phyloP scores from a whole-genome alignment of 2,113 vertebrate species.

The Myiozetetes cayanensis region DNA sequence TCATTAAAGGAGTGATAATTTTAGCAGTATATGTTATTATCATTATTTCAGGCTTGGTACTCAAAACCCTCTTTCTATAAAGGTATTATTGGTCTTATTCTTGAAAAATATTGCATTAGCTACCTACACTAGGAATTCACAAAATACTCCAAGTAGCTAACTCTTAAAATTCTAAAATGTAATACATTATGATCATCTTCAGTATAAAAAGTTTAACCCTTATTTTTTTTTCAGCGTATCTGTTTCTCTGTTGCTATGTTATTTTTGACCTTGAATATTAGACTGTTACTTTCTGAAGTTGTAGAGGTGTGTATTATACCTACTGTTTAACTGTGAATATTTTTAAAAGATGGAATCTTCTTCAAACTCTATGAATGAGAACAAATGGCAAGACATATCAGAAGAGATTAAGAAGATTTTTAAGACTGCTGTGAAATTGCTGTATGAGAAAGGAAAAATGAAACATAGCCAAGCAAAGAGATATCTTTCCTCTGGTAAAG shows the following conservation, averaged over 20 bases:
- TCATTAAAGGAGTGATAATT: neutral
- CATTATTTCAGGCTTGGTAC: neutral
- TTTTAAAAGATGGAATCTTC: conserved; percentile 85
- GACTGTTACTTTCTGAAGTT: neutral
- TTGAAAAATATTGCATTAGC: neutral
- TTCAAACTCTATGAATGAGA: conserved; percentile 82
- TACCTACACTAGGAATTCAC: neutral
- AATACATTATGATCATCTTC: neutral
- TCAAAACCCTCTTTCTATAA: neutral
- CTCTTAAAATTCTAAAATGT: neutral
- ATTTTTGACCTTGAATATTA: neutral
- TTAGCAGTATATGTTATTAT: neutral
- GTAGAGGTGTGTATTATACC: neutral
- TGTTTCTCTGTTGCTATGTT: neutral
- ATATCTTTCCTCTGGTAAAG: conserved; percentile 94
- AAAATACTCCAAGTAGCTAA: neutral
- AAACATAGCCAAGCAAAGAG: conserved; percentile 89
- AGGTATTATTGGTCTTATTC: neutral
- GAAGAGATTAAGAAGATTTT: conserved; percentile 97
- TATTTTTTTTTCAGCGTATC: neutral
- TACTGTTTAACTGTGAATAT: conserved; percentile 24
- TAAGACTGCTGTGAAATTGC: conserved; percentile 87
- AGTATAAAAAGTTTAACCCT: neutral
- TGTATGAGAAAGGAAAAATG: conserved; percentile 94
- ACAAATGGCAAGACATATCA: conserved; percentile 90